Evolutionary conservation across 2,113 vertebrate species (phyloP).

Genomic region (Noturus placidus): DNA sequence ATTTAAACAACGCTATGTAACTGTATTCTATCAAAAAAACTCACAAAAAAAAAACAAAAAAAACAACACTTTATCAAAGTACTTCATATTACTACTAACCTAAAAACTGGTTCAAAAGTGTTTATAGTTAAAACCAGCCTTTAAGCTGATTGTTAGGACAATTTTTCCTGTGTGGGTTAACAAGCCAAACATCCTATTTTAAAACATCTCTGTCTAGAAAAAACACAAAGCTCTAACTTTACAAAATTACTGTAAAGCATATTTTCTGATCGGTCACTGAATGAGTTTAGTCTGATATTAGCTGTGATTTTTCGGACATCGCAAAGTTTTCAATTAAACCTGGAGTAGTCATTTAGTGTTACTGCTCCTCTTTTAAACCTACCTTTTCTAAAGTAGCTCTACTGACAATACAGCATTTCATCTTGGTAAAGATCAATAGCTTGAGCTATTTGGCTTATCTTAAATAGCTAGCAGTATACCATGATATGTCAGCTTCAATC

Average conservation of each 20-base stretch:
- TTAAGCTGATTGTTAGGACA: not conserved
- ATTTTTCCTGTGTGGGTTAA: not conserved
- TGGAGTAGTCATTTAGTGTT: not conserved
- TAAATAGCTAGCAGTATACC: not conserved
- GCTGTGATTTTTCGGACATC: not conserved
- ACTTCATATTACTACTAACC: not conserved
- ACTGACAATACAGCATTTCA: not conserved
- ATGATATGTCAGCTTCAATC: conserved; percentile 37
- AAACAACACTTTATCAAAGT: not conserved
- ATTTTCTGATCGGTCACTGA: not conserved
- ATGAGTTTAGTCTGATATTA: not conserved
- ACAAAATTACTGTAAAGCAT: not conserved
- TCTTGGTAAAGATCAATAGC: conserved; percentile 3
- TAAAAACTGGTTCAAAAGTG: not conserved
- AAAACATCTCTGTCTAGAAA: not conserved
- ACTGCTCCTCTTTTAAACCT: not conserved
- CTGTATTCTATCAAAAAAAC: not conserved
- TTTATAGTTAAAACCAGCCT: not conserved
- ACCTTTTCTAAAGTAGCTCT: not conserved
- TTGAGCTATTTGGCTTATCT: not conserved
- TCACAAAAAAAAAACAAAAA: not conserved
- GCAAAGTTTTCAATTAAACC: conserved; percentile 20
- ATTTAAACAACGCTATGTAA: not conserved
- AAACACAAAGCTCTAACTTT: not conserved
- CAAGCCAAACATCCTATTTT: not conserved